Evolutionary conservation across 35 echinoderm and acorn worm genomes (phyloP), one percentile per base, ranked within the genome.

Genomic region (Acanthaster planci): DNA sequence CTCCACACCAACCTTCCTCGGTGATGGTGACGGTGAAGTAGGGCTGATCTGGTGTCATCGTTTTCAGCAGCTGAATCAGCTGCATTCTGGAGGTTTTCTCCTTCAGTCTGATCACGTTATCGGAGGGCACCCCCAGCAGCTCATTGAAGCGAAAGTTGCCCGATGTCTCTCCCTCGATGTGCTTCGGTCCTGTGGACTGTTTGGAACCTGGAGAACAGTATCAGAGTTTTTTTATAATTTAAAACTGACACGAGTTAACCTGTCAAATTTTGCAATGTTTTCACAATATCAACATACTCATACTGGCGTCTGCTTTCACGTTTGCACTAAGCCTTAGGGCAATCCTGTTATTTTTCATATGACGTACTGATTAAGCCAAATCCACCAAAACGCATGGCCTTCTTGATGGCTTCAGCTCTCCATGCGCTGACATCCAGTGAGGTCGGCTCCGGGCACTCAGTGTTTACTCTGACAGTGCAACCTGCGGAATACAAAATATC

Each of bases 1-100:
- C 17, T 18, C 18, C 42, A 4, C 12, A 12, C 87, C 83, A 39
- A 90, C 87, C 92, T 53, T 82, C 92, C 77, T 93, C 95, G 40
- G 87, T 87, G n/a, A 97, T 85, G 34, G 92, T 82, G 19, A 89
- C 53, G 51, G 95, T 90, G 67, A 97, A 97, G 76, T 85, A 83
- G 29, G 88, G 91, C 67, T 91, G 81, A 36, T 89, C 88, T 38
- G 86, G 87, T 8, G 94, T 87, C 14, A 97, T 76, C 27, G 90
- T 81, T 47, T 79, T 86, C 26, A 92, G 56, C 29, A 88, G 83
- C 87, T 97, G 94, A 10, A 97, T 77, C 10, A 97, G 78, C 55
- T 97, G 92, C 8, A 44, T 79, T 9, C 36, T 34, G 12, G 80
- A 16, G 1, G 85, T 27, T 22, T 80, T 58, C 23, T 80, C 32